These are phyloP conservation scores for Amorpha juglandis DNA, from an alignment of 2,888 invertebrate species.

Conservation along the genomic window DNA sequence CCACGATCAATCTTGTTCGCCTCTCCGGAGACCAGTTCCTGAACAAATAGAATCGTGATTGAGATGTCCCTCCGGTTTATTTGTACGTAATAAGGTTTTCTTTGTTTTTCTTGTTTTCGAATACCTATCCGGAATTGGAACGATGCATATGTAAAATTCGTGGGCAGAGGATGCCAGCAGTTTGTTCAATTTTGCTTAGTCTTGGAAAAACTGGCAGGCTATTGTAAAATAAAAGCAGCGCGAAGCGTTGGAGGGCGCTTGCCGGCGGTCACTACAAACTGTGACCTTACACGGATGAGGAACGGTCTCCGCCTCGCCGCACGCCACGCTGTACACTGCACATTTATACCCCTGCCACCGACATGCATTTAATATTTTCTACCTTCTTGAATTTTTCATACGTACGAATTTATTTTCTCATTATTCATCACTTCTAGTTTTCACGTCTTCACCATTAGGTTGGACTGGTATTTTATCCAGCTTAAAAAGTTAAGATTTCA, in stretches of 20 bases:
- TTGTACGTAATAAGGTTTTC: conserved; percentile 63
- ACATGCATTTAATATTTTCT: conserved; percentile 35
- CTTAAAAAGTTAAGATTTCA: too few relatives aligned
- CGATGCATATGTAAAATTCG: conserved; percentile 63
- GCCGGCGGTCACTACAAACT: conserved; percentile 65
- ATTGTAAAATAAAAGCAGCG: conserved; percentile 66
- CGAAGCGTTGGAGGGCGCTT: conserved; percentile 37
- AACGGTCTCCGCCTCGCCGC: conserved; percentile 55
- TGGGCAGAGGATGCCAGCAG: conserved; percentile 67
- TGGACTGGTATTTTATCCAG: too few relatives aligned
- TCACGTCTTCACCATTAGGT: too few relatives aligned
- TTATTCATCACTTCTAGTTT: too few relatives aligned
- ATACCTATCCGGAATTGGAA: conserved; percentile 50
- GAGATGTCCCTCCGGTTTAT: conserved; percentile 70
- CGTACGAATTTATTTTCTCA: conserved; percentile 30
- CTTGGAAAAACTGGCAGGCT: conserved; percentile 70
- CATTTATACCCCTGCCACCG: conserved; percentile 44
- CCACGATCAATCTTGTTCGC: conserved; percentile 83
- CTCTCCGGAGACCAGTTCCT: conserved; percentile 77
- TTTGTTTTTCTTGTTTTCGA: conserved; percentile 60
- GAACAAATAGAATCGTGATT: conserved; percentile 79
- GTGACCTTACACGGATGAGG: conserved; percentile 70
- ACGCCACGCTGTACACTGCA: conserved; percentile 38
- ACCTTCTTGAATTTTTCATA: conserved; percentile 24
- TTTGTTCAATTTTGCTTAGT: conserved; percentile 72